phyloP scores from a whole-genome alignment of 2,888 invertebrate genomes.

The Chironomus tentans region DNA sequence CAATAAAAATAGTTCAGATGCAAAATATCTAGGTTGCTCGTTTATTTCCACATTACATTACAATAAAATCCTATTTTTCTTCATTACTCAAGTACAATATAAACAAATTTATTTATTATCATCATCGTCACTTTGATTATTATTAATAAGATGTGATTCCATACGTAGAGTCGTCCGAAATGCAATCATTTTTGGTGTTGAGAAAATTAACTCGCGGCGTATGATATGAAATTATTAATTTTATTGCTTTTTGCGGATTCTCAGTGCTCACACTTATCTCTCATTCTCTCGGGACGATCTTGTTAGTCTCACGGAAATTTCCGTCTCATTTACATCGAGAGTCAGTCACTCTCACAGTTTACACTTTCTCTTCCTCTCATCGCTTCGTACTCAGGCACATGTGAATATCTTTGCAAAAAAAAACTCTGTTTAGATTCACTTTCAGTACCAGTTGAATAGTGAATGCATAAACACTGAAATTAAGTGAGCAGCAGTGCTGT shows the following conservation, averaged over 20 bases:
- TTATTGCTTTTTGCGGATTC: neutral
- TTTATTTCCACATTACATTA: neutral
- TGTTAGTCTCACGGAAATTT: neutral
- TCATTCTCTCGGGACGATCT: too few relatives aligned
- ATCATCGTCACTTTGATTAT: neutral
- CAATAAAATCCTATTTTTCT: neutral
- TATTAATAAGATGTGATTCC: too few relatives aligned
- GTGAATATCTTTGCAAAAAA: neutral
- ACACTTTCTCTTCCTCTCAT: neutral
- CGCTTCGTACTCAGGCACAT: neutral
- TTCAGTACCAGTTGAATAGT: constrained; percentile 12
- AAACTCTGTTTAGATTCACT: neutral
- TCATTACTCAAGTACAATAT: neutral
- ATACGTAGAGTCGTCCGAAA: too few relatives aligned
- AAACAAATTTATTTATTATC: neutral
- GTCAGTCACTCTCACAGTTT: neutral
- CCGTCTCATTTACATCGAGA: neutral
- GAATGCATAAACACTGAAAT: neutral
- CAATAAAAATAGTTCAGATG: neutral
- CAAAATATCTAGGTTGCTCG: neutral
- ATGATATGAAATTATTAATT: neutral
- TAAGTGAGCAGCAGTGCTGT: neutral
- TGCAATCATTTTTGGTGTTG: too few relatives aligned
- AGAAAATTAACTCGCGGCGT: neutral
- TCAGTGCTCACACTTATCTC: too few relatives aligned